phyloP scores from a whole-genome alignment of 2,888 invertebrate species.

The Drosophila niveifrons region DNA sequence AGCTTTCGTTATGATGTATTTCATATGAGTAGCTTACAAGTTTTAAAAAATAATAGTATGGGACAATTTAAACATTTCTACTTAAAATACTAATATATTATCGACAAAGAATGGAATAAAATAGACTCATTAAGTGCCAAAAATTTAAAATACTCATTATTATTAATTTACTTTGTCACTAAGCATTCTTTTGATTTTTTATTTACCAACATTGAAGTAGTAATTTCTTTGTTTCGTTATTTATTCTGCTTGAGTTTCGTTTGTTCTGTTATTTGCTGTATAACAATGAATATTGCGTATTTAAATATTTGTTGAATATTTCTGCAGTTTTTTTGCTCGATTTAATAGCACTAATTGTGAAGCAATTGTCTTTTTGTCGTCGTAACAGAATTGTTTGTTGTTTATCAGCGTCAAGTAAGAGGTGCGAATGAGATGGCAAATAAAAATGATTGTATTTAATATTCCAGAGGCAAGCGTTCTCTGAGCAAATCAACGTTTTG shows the following conservation, averaged over 20 bases:
- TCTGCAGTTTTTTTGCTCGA: not conserved
- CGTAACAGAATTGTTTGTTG: not conserved
- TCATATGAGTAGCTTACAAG: no score
- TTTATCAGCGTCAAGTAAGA: not conserved
- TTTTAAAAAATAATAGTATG: no score
- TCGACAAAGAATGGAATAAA: no score
- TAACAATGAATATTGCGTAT: not conserved
- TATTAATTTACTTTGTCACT: no score
- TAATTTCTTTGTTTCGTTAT: not conserved
- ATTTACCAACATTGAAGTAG: not conserved
- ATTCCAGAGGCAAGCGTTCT: not conserved
- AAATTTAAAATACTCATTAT: no score
- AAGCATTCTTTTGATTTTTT: no score
- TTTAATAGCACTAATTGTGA: not conserved
- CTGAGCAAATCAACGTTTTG: slow-evolving; percentile 4
- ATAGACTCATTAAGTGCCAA: no score
- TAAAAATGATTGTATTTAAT: not conserved
- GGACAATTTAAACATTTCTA: no score
- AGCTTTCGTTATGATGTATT: no score
- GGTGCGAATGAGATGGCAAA: not conserved
- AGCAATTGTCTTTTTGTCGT: not conserved
- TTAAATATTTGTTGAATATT: not conserved
- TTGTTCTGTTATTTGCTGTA: not conserved
- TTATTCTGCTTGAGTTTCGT: not conserved
- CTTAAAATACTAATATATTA: no score